A percentile compares a stretch with the other conserved stretches of the same genome.
Evolutionary conservation across 2,797 vertebrate genomes (phyloP).

Genomic region (Gymnocypris eckloni): DNA sequence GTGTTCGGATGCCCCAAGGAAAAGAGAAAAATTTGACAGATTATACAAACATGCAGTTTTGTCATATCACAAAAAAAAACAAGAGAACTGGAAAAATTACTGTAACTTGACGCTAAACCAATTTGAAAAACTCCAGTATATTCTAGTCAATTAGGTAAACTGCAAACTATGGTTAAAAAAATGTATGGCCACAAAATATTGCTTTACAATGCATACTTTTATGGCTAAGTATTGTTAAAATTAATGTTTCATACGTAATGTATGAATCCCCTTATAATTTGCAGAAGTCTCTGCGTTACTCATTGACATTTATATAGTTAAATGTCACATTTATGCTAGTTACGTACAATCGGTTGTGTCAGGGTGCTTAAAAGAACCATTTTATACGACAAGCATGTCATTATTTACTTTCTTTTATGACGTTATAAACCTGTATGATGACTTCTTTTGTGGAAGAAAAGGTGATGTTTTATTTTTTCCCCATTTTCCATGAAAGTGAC

Average conservation of each 20-base stretch:
- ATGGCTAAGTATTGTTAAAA: background rate
- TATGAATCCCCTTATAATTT: background rate
- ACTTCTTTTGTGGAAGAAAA: background rate
- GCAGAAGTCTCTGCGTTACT: background rate
- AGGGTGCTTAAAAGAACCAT: background rate
- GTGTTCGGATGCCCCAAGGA: background rate
- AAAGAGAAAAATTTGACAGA: background rate
- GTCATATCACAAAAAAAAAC: background rate
- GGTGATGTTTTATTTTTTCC: background rate
- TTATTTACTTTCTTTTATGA: background rate
- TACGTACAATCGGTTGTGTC: background rate
- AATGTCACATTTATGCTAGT: background rate
- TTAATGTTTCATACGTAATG: background rate
- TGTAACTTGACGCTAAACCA: background rate
- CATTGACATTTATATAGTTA: background rate
- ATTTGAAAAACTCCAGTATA: background rate
- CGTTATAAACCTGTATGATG: background rate
- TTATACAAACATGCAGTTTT: slow-evolving; percentile 15
- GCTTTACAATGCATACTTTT: background rate
- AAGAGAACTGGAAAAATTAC: background rate
- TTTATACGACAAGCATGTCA: background rate
- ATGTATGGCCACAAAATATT: background rate
- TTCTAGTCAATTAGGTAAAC: background rate
- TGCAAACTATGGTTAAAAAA: background rate
- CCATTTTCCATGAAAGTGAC: background rate